Evolutionary conservation across 92 coral and sea anemone species (phyloP).

Genomic region (Micromussa lordhowensis): DNA sequence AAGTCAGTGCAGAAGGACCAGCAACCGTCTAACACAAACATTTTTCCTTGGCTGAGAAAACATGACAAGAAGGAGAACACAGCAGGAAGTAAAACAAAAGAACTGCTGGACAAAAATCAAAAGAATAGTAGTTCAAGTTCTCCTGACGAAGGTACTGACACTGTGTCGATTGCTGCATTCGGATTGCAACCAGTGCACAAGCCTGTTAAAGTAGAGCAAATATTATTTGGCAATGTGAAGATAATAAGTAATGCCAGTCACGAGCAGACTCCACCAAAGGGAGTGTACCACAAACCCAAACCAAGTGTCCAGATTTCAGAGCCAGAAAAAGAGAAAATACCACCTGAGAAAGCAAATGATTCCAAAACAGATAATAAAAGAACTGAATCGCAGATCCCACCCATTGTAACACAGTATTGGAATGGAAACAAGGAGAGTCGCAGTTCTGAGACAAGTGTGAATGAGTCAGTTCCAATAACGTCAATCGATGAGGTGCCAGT

Average conservation of each 20-base stretch:
- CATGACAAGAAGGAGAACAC: conserved; percentile 19
- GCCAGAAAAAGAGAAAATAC: not conserved
- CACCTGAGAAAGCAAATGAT: not conserved
- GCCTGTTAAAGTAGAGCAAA: conserved; percentile 37
- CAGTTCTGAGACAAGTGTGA: not conserved
- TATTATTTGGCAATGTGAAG: conserved; percentile 29
- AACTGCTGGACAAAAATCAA: conserved; percentile 2
- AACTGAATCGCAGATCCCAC: conserved; percentile 1
- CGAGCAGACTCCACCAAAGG: conserved; percentile 35
- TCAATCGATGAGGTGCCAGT: conserved; percentile 76
- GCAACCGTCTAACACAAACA: conserved; percentile 13
- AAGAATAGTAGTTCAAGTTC: conserved; percentile 18
- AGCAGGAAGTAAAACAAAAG: not conserved
- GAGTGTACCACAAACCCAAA: conserved; percentile 33
- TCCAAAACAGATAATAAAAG: not conserved
- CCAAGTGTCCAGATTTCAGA: conserved; percentile 21
- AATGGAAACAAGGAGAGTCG: conserved; percentile 28
- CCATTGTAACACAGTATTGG: conserved; percentile 23
- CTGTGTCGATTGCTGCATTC: not conserved
- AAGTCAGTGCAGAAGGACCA: conserved; percentile 27
- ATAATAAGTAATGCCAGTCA: conserved; percentile 40
- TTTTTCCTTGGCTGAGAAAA: conserved; percentile 63
- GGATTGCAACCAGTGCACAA: conserved; percentile 36
- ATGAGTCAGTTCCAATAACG: conserved; percentile 34
- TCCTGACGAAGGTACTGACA: not conserved